A percentile compares a stretch with the other conserved stretches of the same genome.
These are phyloP conservation scores for Lasioglossum malachurum DNA, from an alignment of 2,888 invertebrate species.

Conservation along the genomic window DNA sequence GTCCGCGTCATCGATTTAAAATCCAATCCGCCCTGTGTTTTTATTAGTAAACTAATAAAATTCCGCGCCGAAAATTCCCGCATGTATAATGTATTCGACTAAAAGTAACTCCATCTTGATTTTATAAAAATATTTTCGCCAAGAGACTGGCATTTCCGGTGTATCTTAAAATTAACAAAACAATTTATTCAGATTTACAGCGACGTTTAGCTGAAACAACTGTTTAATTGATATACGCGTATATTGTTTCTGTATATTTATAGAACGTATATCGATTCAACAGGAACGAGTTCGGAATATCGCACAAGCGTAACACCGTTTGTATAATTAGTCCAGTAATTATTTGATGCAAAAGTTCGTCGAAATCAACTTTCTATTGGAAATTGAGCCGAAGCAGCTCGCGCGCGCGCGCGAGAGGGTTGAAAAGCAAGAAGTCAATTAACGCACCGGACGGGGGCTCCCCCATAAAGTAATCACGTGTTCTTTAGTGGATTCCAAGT, in stretches of 20 bases:
- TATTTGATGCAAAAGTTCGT: not conserved
- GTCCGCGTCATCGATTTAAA: not conserved
- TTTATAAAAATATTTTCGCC: not conserved
- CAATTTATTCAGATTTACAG: not conserved
- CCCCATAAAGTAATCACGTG: slow-evolving; percentile 5
- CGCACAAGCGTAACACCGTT: not conserved
- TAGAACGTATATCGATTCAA: too few species aligned
- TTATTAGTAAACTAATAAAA: not conserved
- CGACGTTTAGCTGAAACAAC: not conserved
- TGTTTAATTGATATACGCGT: not conserved
- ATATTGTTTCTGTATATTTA: not conserved
- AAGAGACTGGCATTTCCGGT: not conserved
- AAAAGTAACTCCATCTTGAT: not conserved
- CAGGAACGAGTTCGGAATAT: not conserved
- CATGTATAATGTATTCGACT: not conserved
- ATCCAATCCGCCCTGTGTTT: not conserved
- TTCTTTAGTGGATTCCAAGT: not conserved
- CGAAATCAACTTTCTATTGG: not conserved
- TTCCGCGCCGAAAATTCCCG: not conserved
- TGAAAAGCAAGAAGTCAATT: slow-evolving; percentile 1
- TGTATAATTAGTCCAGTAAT: not conserved
- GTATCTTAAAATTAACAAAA: not conserved
- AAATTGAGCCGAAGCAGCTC: not conserved
- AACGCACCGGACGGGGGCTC: not conserved
- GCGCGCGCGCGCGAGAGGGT: not conserved